Conservation (phyloP, 2,797 vertebrate species). For the Clarias platycephalus region DNA sequence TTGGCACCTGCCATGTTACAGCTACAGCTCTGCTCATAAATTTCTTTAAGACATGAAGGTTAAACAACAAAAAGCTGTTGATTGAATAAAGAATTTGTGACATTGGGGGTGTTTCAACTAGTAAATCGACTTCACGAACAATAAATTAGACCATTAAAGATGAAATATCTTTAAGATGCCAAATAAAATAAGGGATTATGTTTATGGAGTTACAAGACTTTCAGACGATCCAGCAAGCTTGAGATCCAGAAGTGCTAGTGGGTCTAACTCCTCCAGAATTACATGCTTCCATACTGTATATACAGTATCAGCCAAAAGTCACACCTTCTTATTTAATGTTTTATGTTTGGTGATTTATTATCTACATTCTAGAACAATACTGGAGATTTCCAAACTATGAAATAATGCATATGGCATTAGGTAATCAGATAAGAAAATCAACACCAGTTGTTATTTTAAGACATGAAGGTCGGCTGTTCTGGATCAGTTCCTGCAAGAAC, state of each 20-base stretch:
- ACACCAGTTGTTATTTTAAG: no score
- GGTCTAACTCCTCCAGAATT: neutral
- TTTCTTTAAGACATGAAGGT: neutral
- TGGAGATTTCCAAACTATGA: no score
- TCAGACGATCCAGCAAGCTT: neutral
- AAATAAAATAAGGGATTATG: neutral
- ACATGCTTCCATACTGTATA: neutral
- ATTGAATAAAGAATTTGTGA: neutral
- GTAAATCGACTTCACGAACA: neutral
- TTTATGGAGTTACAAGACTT: neutral
- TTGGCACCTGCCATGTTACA: neutral
- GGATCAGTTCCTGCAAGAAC: no score
- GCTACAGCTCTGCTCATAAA: neutral
- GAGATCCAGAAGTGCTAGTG: neutral
- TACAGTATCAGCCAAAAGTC: no score
- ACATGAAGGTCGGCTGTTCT: no score
- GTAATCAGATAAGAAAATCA: no score
- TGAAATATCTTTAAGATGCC: no score
- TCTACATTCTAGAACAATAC: no score
- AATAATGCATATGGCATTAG: no score
- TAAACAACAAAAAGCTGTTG: neutral
- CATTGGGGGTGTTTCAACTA: neutral
- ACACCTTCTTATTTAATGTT: no score
- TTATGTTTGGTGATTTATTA: no score
- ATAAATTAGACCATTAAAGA: neutral